A percentile compares a stretch with the other conserved stretches of the same genome.
Evolutionary conservation across 2,888 invertebrate species (phyloP).

Genomic region (Drosophila setosimentum): DNA sequence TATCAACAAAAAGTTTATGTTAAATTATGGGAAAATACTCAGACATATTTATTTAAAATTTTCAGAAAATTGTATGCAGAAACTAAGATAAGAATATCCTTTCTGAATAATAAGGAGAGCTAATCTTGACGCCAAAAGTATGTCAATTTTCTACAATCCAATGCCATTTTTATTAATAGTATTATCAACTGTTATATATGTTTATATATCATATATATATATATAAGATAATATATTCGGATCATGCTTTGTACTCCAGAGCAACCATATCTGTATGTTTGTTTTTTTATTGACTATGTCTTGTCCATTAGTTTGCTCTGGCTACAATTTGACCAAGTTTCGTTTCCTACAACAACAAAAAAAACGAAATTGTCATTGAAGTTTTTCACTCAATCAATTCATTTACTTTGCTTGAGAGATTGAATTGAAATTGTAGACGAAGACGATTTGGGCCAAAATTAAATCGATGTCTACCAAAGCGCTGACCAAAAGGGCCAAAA

Average conservation of each 20-base stretch:
- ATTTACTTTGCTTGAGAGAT: conserved; percentile 32
- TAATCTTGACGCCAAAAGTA: not conserved
- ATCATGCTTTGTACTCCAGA: not conserved
- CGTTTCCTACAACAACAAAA: not conserved
- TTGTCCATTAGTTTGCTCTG: not conserved
- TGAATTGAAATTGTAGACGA: conserved; percentile 32
- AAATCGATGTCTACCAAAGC: conserved; percentile 53
- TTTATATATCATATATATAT: too few relatives aligned
- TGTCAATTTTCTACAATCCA: not conserved
- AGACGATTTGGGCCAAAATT: conserved; percentile 46
- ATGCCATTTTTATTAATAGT: too few relatives aligned
- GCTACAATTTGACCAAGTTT: not conserved
- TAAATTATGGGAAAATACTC: too few relatives aligned
- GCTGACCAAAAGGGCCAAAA: conserved; percentile 28
- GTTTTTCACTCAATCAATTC: conserved; percentile 29
- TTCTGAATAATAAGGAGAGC: too few relatives aligned
- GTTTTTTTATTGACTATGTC: not conserved
- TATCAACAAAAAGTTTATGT: too few relatives aligned
- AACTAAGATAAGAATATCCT: too few relatives aligned
- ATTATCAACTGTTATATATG: too few relatives aligned
- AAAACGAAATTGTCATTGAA: not conserved
- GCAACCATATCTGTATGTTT: not conserved
- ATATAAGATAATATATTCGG: not conserved
- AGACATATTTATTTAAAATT: too few relatives aligned
- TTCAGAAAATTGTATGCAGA: too few relatives aligned